These are phyloP conservation scores for Pseudanteris insignis DNA, from an alignment of 2,888 invertebrate species.

Conservation along the genomic window DNA sequence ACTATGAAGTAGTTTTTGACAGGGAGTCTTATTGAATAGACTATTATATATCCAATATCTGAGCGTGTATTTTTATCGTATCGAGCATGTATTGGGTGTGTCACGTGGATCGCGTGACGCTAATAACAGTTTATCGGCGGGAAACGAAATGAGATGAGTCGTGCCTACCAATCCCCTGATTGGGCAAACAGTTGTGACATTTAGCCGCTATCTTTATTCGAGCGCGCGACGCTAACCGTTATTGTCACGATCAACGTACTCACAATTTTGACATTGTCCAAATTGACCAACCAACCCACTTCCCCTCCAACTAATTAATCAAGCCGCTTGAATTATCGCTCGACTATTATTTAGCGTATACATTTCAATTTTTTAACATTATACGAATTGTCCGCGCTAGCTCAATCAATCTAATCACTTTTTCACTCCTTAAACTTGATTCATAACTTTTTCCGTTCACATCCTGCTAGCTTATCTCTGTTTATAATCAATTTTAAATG, in stretches of 20 bases:
- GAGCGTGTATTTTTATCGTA: constrained; percentile 27
- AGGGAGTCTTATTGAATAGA: constrained; percentile 31
- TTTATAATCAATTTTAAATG: too few species aligned
- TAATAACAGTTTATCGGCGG: constrained; percentile 52
- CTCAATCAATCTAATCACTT: too few species aligned
- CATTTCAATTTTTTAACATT: too few species aligned
- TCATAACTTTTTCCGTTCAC: too few species aligned
- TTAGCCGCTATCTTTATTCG: constrained; percentile 56
- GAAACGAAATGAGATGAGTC: constrained; percentile 58
- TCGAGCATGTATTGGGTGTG: constrained; percentile 39
- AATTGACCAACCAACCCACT: constrained; percentile 33
- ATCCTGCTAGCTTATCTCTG: too few species aligned
- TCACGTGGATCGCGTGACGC: constrained; percentile 57
- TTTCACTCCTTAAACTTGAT: too few species aligned
- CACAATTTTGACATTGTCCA: constrained; percentile 30
- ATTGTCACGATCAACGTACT: constrained; percentile 36
- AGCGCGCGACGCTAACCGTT: constrained; percentile 46
- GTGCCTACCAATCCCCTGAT: constrained; percentile 60
- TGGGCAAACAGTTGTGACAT: constrained; percentile 61
- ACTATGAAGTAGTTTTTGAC: too few species aligned
- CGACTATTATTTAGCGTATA: too few species aligned
- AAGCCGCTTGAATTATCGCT: neutral
- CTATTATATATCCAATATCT: constrained; percentile 29
- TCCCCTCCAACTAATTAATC: constrained; percentile 12
- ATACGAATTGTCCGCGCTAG: too few species aligned